Base-by-base conservation (phyloP, 2,888 invertebrate species). In the Stegophylla sp. region DNA sequence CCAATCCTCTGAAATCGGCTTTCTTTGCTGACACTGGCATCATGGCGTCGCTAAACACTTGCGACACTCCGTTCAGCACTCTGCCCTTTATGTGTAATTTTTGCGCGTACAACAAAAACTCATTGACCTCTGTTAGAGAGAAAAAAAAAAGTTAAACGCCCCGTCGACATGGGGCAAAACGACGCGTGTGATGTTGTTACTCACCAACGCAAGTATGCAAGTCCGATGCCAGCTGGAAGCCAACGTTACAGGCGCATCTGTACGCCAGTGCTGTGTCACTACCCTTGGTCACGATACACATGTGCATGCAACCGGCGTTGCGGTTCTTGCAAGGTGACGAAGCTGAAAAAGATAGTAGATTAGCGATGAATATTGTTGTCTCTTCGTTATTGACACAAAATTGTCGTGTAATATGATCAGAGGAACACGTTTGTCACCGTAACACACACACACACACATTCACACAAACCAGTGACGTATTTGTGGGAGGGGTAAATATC, bases 11-110 rank as follows among this genome's bases (percentile, higher is more conserved):
- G 86, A 97, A 97, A 84, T 97, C 90, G 0, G 97, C 97, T 48
- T 96, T 89, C 76, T 94, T 88, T 0, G 97, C 96, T 0, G 96
- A 95, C 0, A 98, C 94, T 0, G 98, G 98, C 48, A 96, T 88
- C 79, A 98, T 97, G 9, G 98, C 98, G 86, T 98, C 98, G 84
- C 94, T 94, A 86, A 97, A 96, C 0, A 95, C 94, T 86, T 94
- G 93, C 76, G 93, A 92, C 0, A 95, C 93, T 0, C 96, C 96
- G 85, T 95, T 90, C 48, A 96, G 86, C 0, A 96, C 94, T 86
- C 94, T 94, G 53, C 97, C 98, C 86, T 98, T 96, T 84, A 98
- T 97, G 85, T 97, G 96, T 84, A 96, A 91, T 86, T 96, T 96
- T 85, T 97, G 96, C 0, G 96, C 96, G 86, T 97, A 97, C 91